phyloP scores from a whole-genome alignment of 2,888 invertebrate genomes.

The Drosophila siamana region DNA sequence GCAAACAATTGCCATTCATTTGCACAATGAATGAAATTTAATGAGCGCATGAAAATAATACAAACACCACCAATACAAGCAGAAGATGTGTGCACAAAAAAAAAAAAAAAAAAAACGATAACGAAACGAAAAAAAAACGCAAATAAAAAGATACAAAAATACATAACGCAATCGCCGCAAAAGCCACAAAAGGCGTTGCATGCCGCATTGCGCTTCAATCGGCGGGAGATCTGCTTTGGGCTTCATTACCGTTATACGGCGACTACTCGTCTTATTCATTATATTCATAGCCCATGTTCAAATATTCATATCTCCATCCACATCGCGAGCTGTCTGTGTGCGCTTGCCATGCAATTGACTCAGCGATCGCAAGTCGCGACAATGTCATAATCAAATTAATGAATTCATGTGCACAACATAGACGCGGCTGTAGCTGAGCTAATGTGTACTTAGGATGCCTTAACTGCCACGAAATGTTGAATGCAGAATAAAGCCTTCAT shows the following conservation, averaged over 20 bases:
- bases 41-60: constrained; percentile 54
- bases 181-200: constrained; percentile 49
- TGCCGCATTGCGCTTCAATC: constrained; percentile 33
- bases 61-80: constrained; percentile 25
- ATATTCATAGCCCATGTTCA: neutral
- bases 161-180: constrained; percentile 35
- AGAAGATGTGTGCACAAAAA: constrained; percentile 3
- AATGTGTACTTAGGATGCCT: too few species aligned
- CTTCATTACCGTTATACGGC: constrained; percentile 8
- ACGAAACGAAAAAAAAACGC: constrained; percentile 13
- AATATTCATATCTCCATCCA: neutral
- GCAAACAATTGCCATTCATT: constrained; percentile 70
- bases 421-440: too few species aligned
- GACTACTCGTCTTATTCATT: constrained; percentile 21
- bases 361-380: neutral
- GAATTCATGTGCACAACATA: neutral
- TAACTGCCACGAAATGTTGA: too few species aligned
- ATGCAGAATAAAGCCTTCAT: too few species aligned
- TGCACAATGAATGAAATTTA: constrained; percentile 71
- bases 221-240: constrained; percentile 24
- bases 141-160: neutral
- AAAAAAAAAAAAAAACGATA: constrained; percentile 22
- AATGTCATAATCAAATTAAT: neutral
- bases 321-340: neutral
- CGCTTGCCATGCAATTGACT: neutral